Base-by-base conservation (phyloP, 2,113 vertebrate genomes). In the Corythornis cristatus region DNA sequence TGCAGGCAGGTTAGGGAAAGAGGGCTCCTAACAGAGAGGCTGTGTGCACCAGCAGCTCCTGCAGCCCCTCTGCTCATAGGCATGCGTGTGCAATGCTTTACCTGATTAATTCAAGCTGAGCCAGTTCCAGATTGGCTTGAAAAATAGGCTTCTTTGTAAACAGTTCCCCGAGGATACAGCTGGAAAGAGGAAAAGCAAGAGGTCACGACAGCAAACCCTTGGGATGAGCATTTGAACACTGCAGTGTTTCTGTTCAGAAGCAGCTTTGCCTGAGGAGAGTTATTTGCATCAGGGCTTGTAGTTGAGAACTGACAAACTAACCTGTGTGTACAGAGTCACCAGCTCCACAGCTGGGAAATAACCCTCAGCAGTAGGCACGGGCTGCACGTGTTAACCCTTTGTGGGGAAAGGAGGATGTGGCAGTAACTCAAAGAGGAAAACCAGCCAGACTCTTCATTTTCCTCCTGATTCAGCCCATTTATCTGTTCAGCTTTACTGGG, bases 131-230 rank as follows among this genome's bases (percentile, higher is more conserved):
- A 97, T 99, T 99, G 68, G 99, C 99, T 98, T 99, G 99, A 97
- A 99, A 99, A 96, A 99, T 99, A 93, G 99, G 99, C 96, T 99
- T 99, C 98, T 99, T 99, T 66, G 98, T 99, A 95, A 99, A 99
- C 68, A 99, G 98, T 97, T 99, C 99, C 95, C 99, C 99, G 83
- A 99, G 98, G 97, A 99, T 99, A 93, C 99, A 99, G 93, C 99
- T 99, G 96, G 83, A 76, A 83, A 93, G 80, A 97, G 65, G 92
- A 96, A 96, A 97, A 97, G 81, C 90, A 86, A 95, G 73, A 96
- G 87, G 95, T 97, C 95, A 97, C 3, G 83, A 92, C 81, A 96
- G 83, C 93, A 95, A 90, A 91, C 75, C 85, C 89, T 78, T 43
- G 72, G 93, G 92, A 96, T 2, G 60, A 43, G 46, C 48, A 13